A percentile compares a stretch with the other conserved stretches of the same genome.
These are phyloP conservation scores for Hexactinellida sp. DNA, from an alignment of 37 sponge, comb jelly and placozoan species.

Conservation along the genomic window DNA sequence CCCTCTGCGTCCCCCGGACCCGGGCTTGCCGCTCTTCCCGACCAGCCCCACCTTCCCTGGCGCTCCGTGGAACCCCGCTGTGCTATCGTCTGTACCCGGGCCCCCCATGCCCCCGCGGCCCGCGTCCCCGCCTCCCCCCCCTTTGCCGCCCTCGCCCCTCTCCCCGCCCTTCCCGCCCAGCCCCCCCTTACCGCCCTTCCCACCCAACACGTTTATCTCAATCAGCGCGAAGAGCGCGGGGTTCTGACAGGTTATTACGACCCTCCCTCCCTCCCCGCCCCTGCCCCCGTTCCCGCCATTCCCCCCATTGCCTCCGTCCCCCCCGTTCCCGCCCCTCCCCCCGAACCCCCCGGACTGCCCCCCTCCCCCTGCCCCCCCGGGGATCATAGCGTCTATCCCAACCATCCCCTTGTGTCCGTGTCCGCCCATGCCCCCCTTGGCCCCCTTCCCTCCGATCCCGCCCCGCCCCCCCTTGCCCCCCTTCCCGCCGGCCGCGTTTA, in stretches of 20 bases:
- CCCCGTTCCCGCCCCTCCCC: conserved; percentile 7
- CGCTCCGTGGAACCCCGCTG: not conserved
- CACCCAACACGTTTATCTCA: not conserved
- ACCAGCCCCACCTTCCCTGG: not conserved
- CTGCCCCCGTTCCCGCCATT: not conserved
- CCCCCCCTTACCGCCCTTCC: not conserved
- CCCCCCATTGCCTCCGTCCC: not conserved
- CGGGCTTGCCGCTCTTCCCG: not conserved
- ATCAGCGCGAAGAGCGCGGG: not conserved
- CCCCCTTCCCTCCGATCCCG: conserved; percentile 31
- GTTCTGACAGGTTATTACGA: not conserved
- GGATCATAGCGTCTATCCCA: conserved; percentile 16
- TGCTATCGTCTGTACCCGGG: not conserved
- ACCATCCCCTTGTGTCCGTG: not conserved
- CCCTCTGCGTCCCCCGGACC: conserved; percentile 17
- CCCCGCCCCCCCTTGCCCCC: conserved; percentile 26
- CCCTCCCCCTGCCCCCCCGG: not conserved
- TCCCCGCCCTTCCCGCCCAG: not conserved
- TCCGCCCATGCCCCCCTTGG: conserved; percentile 26
- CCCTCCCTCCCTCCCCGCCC: not conserved
- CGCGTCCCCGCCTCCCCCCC: not conserved
- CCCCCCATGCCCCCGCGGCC: conserved; percentile 9
- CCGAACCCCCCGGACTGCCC: not conserved
- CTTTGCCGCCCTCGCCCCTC: conserved; percentile 18
- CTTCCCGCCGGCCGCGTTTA: conserved; percentile 6